A percentile compares a stretch with the other conserved stretches of the same genome.
These are phyloP conservation scores for Rhabdomys pumilio DNA, from an alignment of 2,797 vertebrate species.

Conservation along the genomic window DNA sequence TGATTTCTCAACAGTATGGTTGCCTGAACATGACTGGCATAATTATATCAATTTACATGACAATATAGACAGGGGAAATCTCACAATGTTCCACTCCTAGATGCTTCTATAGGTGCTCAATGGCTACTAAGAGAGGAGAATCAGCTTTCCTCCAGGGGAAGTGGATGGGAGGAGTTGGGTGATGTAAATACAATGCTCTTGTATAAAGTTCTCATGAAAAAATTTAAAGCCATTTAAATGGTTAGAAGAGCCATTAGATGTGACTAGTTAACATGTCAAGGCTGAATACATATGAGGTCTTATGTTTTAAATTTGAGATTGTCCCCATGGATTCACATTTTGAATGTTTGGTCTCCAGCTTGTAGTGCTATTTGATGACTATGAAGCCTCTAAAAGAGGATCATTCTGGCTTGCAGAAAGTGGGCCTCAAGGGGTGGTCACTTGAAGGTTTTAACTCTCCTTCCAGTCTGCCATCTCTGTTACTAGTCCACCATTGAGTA, in stretches of 20 bases:
- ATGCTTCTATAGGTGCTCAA: background rate
- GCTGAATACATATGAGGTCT: background rate
- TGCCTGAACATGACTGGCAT: background rate
- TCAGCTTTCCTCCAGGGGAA: background rate
- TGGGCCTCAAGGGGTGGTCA: background rate
- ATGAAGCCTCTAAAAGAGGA: background rate
- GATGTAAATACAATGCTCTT: background rate
- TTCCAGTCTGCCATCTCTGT: background rate
- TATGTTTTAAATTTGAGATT: background rate
- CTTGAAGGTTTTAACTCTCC: background rate
- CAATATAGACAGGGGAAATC: background rate
- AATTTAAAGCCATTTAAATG: slow-evolving; percentile 33
- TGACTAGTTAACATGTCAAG: slow-evolving; percentile 18
- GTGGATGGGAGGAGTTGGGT: background rate
- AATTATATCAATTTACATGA: background rate
- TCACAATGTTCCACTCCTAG: background rate
- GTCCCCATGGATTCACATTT: background rate
- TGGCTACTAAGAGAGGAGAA: background rate
- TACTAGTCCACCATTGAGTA: background rate
- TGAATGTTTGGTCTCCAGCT: background rate
- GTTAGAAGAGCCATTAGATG: slow-evolving; percentile 1
- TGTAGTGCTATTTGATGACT: background rate
- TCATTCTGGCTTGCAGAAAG: too few relatives aligned
- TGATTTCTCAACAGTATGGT: background rate
- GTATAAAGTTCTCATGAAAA: background rate